Percentiles rank a stretch among this genome's conserved stretches.
These are phyloP conservation scores for Synergus japonicus DNA, from an alignment of 2,888 invertebrate genomes.

Conservation along the genomic window DNA sequence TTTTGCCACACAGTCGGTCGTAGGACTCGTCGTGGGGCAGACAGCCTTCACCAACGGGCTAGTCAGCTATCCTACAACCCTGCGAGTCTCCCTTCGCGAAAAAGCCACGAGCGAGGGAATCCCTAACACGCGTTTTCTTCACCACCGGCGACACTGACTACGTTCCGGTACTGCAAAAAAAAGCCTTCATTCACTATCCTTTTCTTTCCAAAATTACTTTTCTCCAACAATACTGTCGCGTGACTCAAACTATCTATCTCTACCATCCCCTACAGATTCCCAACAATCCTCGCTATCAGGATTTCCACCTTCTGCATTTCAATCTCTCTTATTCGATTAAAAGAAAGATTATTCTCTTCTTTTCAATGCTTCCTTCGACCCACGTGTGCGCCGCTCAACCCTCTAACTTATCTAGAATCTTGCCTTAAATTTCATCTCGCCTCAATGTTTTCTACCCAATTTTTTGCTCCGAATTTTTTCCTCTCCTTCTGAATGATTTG, in stretches of 20 bases:
- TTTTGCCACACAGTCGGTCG: constrained; percentile 60
- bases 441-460: neutral
- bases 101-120: constrained; percentile 27
- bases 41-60: constrained; percentile 49
- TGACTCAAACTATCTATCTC: neutral
- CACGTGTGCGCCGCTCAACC: constrained; percentile 25
- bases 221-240: neutral
- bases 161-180: constrained; percentile 1
- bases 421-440: neutral
- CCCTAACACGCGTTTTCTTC: constrained; percentile 20
- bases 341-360: neutral
- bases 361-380: neutral
- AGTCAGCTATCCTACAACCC: constrained; percentile 45
- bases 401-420: neutral
- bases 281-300: neutral
- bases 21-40: constrained; percentile 59
- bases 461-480: neutral
- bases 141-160: neutral
- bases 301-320: constrained; percentile 11
- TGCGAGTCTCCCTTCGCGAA: constrained; percentile 42
- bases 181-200: neutral
- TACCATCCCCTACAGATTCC: neutral
- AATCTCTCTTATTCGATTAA: neutral
- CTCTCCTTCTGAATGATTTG: neutral
- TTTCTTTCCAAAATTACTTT: neutral